Percentiles rank a stretch among this genome's conserved stretches.
These are phyloP conservation scores for Ischnus inquisitorius DNA, from an alignment of 2,888 invertebrate species.

Conservation along the genomic window DNA sequence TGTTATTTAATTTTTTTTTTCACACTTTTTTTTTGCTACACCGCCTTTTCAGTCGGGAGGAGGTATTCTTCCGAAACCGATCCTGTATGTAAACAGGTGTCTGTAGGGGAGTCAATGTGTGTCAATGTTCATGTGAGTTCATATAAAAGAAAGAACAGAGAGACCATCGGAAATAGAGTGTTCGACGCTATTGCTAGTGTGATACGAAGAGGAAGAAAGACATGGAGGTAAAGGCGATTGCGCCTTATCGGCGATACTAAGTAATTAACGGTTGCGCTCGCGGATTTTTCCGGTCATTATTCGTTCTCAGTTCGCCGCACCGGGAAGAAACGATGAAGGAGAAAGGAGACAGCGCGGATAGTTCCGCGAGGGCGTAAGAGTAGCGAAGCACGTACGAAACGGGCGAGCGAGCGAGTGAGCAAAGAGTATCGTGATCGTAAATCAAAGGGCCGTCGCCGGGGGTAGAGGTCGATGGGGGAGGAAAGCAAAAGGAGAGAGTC, in stretches of 20 bases:
- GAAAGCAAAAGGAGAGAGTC: constrained; percentile 7
- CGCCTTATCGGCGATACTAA: constrained; percentile 53
- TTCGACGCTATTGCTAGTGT: not conserved
- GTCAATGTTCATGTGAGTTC: no score
- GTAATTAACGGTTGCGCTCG: constrained; percentile 56
- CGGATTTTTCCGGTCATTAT: constrained; percentile 56
- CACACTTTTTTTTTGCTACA: no score
- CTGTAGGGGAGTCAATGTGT: no score
- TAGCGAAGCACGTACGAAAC: constrained; percentile 20
- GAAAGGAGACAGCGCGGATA: not conserved
- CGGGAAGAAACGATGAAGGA: not conserved
- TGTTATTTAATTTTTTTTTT: no score
- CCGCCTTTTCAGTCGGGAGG: no score
- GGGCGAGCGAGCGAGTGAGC: constrained; percentile 22
- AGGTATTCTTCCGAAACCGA: no score
- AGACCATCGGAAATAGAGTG: constrained; percentile 12
- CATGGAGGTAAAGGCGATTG: constrained; percentile 23
- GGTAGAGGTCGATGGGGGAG: constrained; percentile 18
- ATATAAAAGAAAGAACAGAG: not conserved
- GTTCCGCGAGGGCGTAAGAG: constrained; percentile 3
- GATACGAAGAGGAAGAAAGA: not conserved
- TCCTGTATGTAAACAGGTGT: no score
- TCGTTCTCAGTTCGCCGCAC: constrained; percentile 24
- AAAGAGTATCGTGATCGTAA: constrained; percentile 39
- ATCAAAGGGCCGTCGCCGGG: constrained; percentile 40